A percentile compares a stretch with the other conserved stretches of the same genome.
Conservation (phyloP, 2,888 invertebrate species). For the Lacanobia wlatinum region DNA sequence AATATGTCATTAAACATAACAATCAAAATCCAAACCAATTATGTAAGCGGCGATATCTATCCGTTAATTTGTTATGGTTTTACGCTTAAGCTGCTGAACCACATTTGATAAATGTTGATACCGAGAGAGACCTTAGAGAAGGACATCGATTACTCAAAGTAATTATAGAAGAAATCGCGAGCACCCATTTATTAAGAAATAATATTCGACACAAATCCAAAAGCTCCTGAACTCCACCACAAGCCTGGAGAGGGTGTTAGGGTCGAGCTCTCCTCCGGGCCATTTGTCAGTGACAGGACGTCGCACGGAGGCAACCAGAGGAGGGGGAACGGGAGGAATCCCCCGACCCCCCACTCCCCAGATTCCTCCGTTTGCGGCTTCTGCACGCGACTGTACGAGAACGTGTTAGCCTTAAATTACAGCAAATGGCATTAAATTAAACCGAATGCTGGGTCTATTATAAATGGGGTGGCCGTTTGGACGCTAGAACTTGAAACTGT, state of each 20-base stretch:
- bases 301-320: slow-evolving; percentile 73
- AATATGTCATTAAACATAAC: no score
- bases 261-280: slow-evolving; percentile 89
- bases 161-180: no score
- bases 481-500: slow-evolving; percentile 29
- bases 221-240: slow-evolving; percentile 66
- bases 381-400: slow-evolving; percentile 81
- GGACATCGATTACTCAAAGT: no score
- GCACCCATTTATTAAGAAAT: background rate
- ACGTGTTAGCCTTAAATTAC: slow-evolving; percentile 79
- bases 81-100: no score
- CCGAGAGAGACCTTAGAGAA: no score
- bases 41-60: no score
- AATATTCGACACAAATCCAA: slow-evolving; percentile 29
- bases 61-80: no score
- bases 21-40: no score
- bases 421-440: slow-evolving; percentile 68
- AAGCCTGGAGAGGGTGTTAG: slow-evolving; percentile 84
- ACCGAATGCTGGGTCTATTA: slow-evolving; percentile 64
- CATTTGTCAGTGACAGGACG: slow-evolving; percentile 91
- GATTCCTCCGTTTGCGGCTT: slow-evolving; percentile 81
- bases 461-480: slow-evolving; percentile 54
- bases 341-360: slow-evolving; percentile 67
- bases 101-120: no score
- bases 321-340: slow-evolving; percentile 37